phyloP scores from a whole-genome alignment of 1,140 invertebrate genomes.

The Eciton burchellii region DNA sequence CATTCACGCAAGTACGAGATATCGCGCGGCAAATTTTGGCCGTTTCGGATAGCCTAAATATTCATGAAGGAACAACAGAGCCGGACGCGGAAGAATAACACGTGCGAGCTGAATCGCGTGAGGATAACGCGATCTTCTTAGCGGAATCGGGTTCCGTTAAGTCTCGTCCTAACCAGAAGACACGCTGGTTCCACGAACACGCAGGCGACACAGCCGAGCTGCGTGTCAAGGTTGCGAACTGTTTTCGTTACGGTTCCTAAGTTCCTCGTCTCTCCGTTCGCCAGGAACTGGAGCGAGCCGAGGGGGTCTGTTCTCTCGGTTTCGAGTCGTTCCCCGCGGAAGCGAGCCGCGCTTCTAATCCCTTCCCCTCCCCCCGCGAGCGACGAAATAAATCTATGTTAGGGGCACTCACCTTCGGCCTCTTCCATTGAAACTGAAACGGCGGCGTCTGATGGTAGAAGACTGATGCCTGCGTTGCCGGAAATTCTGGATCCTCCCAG shows the following conservation, averaged over 20 bases:
- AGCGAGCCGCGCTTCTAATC: constrained; percentile 18
- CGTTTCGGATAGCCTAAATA: constrained; percentile 4
- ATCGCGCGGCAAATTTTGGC: neutral
- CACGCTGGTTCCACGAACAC: constrained; percentile 48
- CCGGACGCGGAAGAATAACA: neutral
- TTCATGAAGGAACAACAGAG: neutral
- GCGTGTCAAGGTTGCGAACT: constrained; percentile 72
- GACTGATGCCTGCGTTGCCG: constrained; percentile 94
- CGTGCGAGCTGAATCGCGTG: constrained; percentile 5
- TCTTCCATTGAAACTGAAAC: constrained; percentile 96
- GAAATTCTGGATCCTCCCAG: constrained; percentile 97
- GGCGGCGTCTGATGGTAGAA: constrained; percentile 97
- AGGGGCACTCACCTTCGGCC: constrained; percentile 90
- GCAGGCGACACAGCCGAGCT: constrained; percentile 54
- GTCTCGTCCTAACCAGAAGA: constrained; percentile 26
- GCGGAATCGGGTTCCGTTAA: constrained; percentile 56
- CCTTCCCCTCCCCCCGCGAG: neutral
- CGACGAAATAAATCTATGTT: neutral
- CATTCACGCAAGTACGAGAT: neutral
- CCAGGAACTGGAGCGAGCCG: constrained; percentile 60
- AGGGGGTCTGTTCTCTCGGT: constrained; percentile 13
- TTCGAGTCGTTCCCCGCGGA: constrained; percentile 32
- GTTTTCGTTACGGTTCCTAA: constrained; percentile 73
- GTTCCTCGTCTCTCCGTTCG: constrained; percentile 64
- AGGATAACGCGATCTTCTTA: neutral